Evolutionary conservation across 2,888 invertebrate species (phyloP), one percentile per base, ranked within the genome.

Genomic region (Drosophila longiperda): DNA sequence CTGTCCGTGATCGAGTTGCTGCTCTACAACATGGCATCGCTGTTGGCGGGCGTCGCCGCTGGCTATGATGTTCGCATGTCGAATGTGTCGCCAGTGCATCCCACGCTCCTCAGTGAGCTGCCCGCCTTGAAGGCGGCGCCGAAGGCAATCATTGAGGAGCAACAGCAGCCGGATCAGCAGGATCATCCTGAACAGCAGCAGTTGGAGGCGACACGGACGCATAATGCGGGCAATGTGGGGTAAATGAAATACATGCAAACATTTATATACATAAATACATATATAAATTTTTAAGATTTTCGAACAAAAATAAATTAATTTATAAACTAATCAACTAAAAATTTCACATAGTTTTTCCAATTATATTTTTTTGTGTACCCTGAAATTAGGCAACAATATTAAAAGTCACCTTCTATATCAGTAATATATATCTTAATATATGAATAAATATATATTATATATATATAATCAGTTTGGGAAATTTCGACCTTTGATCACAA

Each of bases 21-120:
- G 17, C 94, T 99, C 76, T 98, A 97, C 94, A 98, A 98, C 93
- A 97, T 98, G 95, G 98, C 98, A 62, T 96, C 98, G 61, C 95
- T 98, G 94, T 93, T 99, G 90, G 98, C 98, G 4, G 96, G 98
- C 33, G 97, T 99, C 48, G 97, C 97, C 4, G 96, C 97, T 45
- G 99, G 98, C 1, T 98, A 97, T 91, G 98, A 99, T 94, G 96
- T 99, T 61, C 95, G 98, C 90, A 95, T 97, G 92, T 97, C 97
- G 52, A 98, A 98, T 91, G 95, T 97, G 60, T 96, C 97, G 81
- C 96, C 97, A 0, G 94, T 97, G 76, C 97, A 97, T 93, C 97
- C 97, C 9, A 95, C 95, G 69, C 92, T 97, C 70, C 96, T 97
- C 32, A 91, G 88, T 62, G 91, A 92, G 50, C 81, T 91, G 90